Percentiles rank a stretch among this genome's conserved stretches.
These are phyloP conservation scores for Drosophila bocki DNA, from an alignment of 1,140 invertebrate genomes.

Conservation along the genomic window DNA sequence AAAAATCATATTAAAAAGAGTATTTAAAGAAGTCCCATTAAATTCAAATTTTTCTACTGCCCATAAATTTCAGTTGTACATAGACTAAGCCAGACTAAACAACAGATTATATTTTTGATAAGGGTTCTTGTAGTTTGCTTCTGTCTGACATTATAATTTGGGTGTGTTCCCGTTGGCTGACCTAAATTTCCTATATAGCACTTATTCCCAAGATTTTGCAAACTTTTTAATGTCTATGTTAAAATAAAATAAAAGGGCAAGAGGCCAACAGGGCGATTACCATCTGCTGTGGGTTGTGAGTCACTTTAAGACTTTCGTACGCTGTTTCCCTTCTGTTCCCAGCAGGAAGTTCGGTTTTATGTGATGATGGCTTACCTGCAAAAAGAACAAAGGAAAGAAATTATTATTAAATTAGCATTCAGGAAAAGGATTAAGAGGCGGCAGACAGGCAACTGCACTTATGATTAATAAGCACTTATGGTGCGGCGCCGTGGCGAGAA, in stretches of 20 bases:
- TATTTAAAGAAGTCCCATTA: neutral
- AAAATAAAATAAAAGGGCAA: slow-evolving; percentile 12
- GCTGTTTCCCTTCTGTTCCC: neutral
- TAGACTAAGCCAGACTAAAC: neutral
- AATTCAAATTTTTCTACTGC: slow-evolving; percentile 5
- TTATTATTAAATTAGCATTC: slow-evolving; percentile 54
- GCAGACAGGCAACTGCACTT: slow-evolving; percentile 13
- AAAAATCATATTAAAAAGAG: neutral
- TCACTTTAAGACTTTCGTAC: slow-evolving; percentile 6
- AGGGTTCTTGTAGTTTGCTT: slow-evolving; percentile 26
- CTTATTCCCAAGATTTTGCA: slow-evolving; percentile 7
- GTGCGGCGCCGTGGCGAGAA: slow-evolving; percentile 5
- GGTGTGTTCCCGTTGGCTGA: slow-evolving; percentile 25
- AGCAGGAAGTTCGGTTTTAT: slow-evolving; percentile 27
- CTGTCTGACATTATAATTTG: slow-evolving; percentile 7
- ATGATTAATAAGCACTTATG: slow-evolving; percentile 68
- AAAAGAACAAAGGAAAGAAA: slow-evolving; percentile 39
- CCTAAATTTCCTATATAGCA: slow-evolving; percentile 23
- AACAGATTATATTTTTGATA: slow-evolving; percentile 55
- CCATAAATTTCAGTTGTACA: slow-evolving; percentile 5
- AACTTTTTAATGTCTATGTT: slow-evolving; percentile 9
- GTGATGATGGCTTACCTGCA: slow-evolving; percentile 59
- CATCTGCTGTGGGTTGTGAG: slow-evolving; percentile 32
- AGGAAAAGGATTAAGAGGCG: slow-evolving; percentile 34
- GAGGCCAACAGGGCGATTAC: slow-evolving; percentile 27